These are phyloP conservation scores for Murina feae DNA, from an alignment of 2,113 vertebrate species.

Conservation along the genomic window DNA sequence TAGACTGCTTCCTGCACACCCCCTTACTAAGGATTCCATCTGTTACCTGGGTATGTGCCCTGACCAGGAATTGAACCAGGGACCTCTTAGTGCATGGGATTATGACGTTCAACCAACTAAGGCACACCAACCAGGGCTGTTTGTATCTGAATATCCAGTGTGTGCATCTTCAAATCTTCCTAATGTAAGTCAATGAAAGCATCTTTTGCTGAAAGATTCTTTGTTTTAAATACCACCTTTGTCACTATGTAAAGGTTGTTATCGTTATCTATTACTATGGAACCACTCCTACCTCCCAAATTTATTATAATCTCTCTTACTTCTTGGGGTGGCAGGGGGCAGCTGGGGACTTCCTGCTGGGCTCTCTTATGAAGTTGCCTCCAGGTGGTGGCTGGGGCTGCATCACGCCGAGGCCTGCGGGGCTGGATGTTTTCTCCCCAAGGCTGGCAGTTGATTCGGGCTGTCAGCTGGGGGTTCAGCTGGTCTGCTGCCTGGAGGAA, in stretches of 20 bases:
- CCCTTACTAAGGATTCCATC: no score
- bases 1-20: no score
- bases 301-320: background rate
- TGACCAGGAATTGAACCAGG: no score
- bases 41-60: no score
- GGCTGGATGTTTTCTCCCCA: background rate
- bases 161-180: background rate
- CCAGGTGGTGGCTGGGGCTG: background rate
- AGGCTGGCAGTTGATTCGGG: background rate
- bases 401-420: background rate
- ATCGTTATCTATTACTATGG: background rate
- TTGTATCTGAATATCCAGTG: background rate
- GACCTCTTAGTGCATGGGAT: no score
- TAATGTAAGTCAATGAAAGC: background rate
- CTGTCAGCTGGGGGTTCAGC: background rate
- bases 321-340: background rate
- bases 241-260: background rate
- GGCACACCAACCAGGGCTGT: no score
- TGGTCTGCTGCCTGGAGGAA: background rate
- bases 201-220: background rate
- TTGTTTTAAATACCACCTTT: background rate
- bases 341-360: background rate
- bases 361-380: background rate
- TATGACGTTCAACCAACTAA: no score
- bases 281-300: background rate